Conservation (phyloP, 2,113 vertebrate species). For the Phyllostomus discolor region DNA sequence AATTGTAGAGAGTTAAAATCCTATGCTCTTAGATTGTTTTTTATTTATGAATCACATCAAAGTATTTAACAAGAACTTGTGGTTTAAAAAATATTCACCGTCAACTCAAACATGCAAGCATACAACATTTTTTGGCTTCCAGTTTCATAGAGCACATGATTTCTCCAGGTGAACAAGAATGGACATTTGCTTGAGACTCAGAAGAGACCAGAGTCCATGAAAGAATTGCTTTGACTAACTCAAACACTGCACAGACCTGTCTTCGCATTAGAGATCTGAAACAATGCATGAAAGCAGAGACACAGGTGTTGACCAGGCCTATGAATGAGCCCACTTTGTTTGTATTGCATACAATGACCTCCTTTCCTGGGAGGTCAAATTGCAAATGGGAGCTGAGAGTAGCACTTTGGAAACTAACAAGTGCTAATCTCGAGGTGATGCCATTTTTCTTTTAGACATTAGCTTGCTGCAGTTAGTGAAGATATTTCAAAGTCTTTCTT, state of each 20-base stretch:
- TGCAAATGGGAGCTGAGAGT: not conserved
- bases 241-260: conserved; percentile 22
- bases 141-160: not conserved
- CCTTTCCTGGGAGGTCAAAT: not conserved
- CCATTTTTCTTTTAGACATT: not conserved
- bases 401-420: not conserved
- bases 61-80: conserved; percentile 8
- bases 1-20: not conserved
- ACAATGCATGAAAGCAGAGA: not conserved
- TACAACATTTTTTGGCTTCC: not conserved
- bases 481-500: not conserved
- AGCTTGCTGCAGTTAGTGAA: not conserved
- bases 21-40: not conserved
- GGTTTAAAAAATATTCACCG: not conserved
- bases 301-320: conserved; percentile 33
- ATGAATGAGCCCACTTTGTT: not conserved
- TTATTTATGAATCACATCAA: conserved; percentile 42
- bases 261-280: conserved; percentile 51
- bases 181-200: not conserved
- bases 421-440: not conserved
- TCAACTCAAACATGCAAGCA: not conserved
- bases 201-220: not conserved
- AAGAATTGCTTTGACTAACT: not conserved
- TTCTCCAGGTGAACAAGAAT: not conserved
- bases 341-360: not conserved